phyloP scores from a whole-genome alignment of 2,797 vertebrate genomes.

The Anomalospiza imberbis region DNA sequence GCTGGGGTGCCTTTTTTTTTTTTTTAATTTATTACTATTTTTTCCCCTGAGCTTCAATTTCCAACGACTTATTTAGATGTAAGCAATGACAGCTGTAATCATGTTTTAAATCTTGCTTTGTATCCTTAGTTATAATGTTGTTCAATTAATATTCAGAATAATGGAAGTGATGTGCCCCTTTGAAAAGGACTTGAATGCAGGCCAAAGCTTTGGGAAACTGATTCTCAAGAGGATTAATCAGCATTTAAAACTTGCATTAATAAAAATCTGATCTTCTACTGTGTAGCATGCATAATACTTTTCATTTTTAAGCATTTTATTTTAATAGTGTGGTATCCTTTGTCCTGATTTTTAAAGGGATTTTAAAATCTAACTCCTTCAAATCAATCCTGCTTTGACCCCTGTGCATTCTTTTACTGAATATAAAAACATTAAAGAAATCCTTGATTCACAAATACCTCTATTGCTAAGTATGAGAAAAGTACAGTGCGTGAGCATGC shows the following conservation, averaged over 20 bases:
- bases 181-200: constrained; percentile 79
- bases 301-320: constrained; percentile 76
- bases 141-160: constrained; percentile 84
- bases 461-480: constrained; percentile 11
- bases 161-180: constrained; percentile 76
- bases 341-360: constrained; percentile 74
- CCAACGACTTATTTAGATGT: constrained; percentile 77
- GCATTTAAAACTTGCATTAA: constrained; percentile 91
- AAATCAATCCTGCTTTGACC: constrained; percentile 64
- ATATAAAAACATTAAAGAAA: constrained; percentile 58
- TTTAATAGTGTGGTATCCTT: constrained; percentile 71
- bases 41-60: constrained; percentile 58
- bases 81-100: constrained; percentile 78
- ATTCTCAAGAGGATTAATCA: constrained; percentile 85
- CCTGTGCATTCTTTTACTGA: constrained; percentile 25
- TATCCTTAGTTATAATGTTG: constrained; percentile 78
- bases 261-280: constrained; percentile 85
- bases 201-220: constrained; percentile 82
- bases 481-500: not conserved
- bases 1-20: not conserved
- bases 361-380: constrained; percentile 75
- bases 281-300: constrained; percentile 76
- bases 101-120: constrained; percentile 79
- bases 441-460: constrained; percentile 21
- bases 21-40: not conserved